Evolutionary conservation across 2,888 invertebrate genomes (phyloP).

Genomic region (Dendrolimus pini): DNA sequence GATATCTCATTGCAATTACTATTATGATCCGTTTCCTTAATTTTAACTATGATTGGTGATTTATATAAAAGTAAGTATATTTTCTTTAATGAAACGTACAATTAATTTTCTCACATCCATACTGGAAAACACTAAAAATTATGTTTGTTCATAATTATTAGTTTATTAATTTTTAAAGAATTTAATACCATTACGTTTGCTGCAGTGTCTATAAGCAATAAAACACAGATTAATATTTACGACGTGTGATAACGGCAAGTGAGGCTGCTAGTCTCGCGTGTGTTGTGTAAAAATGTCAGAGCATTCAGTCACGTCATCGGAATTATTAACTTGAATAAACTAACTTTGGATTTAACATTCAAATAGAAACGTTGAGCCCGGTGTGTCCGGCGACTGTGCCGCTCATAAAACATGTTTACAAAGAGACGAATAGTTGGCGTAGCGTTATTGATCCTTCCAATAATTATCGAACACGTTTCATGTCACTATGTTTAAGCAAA

Average conservation of each 20-base stretch:
- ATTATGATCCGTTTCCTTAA: too few relatives aligned
- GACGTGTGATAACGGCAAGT: not conserved
- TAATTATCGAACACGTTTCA: conserved; percentile 76
- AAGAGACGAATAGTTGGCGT: conserved; percentile 68
- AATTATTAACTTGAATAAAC: conserved; percentile 43
- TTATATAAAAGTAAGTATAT: too few relatives aligned
- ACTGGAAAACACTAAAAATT: too few relatives aligned
- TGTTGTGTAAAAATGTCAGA: conserved; percentile 1
- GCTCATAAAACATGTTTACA: conserved; percentile 67
- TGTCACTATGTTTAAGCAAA: conserved; percentile 67
- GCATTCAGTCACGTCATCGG: conserved; percentile 22
- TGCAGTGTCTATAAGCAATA: not conserved
- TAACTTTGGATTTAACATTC: conserved; percentile 61
- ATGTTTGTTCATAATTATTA: too few relatives aligned
- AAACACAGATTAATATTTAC: not conserved
- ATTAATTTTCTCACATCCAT: too few relatives aligned
- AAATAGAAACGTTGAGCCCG: conserved; percentile 65
- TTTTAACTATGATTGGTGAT: too few relatives aligned
- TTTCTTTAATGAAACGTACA: too few relatives aligned
- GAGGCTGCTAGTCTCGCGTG: not conserved
- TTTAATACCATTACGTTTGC: too few relatives aligned
- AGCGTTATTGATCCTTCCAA: conserved; percentile 74
- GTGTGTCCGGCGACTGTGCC: conserved; percentile 40
- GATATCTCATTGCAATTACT: too few relatives aligned
- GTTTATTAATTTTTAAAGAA: too few relatives aligned